Percentiles rank a stretch among this genome's conserved stretches.
These are phyloP conservation scores for Luehdorfia chinensis DNA, from an alignment of 1,140 invertebrate genomes.

Conservation along the genomic window DNA sequence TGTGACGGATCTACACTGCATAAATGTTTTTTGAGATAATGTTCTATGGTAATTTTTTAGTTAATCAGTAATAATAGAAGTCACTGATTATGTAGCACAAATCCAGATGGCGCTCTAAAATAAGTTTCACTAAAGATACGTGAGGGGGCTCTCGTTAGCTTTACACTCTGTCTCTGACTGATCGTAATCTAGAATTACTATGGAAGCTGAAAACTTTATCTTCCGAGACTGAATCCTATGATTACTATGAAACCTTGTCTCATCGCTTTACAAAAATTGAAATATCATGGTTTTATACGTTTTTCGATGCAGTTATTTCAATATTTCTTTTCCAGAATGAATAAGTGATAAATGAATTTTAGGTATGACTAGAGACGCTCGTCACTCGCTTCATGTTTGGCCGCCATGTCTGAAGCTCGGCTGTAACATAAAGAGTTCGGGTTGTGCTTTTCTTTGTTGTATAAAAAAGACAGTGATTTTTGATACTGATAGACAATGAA, in stretches of 20 bases:
- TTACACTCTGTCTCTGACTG: no score
- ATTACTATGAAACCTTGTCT: conserved; percentile 53
- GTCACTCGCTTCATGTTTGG: conserved; percentile 61
- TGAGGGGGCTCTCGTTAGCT: no score
- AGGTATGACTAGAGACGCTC: conserved; percentile 62
- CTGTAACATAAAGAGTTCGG: conserved; percentile 65
- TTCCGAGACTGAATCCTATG: conserved; percentile 54
- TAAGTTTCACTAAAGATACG: no score
- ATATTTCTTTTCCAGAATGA: conserved; percentile 63
- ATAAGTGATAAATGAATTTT: conserved; percentile 57
- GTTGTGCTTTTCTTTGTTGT: conserved; percentile 70
- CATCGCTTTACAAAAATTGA: conserved; percentile 51
- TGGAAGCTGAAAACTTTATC: conserved; percentile 31
- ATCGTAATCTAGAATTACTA: conserved; percentile 26
- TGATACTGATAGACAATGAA: conserved; percentile 58
- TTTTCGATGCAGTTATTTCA: conserved; percentile 55
- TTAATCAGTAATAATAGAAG: no score
- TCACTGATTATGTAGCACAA: no score
- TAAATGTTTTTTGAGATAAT: no score
- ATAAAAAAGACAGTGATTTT: conserved; percentile 68
- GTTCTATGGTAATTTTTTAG: no score
- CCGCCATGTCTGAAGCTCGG: conserved; percentile 74
- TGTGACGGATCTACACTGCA: no score
- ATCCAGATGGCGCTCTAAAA: no score
- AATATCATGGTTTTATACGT: conserved; percentile 51